phyloP scores from a whole-genome alignment of 2,888 invertebrate species.

The Nineta flava region DNA sequence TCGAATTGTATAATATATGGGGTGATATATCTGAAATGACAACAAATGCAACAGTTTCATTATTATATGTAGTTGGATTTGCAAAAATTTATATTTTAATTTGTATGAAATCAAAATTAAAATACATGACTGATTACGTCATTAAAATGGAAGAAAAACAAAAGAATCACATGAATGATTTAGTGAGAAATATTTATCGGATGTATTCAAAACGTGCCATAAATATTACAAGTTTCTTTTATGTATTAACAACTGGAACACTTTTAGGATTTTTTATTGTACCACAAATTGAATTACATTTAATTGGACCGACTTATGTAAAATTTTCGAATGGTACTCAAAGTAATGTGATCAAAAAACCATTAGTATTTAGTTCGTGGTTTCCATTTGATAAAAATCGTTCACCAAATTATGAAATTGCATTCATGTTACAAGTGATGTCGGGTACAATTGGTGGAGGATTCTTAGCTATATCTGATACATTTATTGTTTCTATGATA shows the following conservation, averaged over 20 bases:
- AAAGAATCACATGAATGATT: background rate
- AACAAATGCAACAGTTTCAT: conserved; percentile 8
- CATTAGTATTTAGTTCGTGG: conserved; percentile 11
- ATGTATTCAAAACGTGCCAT: conserved; percentile 6
- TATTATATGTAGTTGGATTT: conserved; percentile 7
- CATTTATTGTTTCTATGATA: conserved; percentile 7
- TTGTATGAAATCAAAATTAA: conserved; percentile 4
- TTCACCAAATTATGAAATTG: conserved; percentile 8
- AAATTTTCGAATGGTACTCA: conserved; percentile 7
- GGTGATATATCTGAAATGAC: conserved; percentile 8
- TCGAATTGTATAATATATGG: conserved; percentile 8
- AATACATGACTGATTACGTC: conserved; percentile 5
- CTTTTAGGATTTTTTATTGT: conserved; percentile 6
- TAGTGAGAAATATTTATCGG: conserved; percentile 4
- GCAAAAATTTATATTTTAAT: conserved; percentile 7
- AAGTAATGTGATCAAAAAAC: conserved; percentile 5
- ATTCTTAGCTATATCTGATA: conserved; percentile 7
- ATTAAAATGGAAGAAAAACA: conserved; percentile 3
- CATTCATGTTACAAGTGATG: conserved; percentile 8
- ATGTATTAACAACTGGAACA: conserved; percentile 5
- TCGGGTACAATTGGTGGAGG: conserved; percentile 6
- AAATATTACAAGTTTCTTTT: conserved; percentile 5
- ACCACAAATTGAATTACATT: conserved; percentile 4
- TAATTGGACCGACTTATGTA: conserved; percentile 6
- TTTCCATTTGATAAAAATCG: conserved; percentile 13